A percentile compares a stretch with the other conserved stretches of the same genome.
phyloP scores from a whole-genome alignment of 2,888 invertebrate genomes.

The Germaria angustata region DNA sequence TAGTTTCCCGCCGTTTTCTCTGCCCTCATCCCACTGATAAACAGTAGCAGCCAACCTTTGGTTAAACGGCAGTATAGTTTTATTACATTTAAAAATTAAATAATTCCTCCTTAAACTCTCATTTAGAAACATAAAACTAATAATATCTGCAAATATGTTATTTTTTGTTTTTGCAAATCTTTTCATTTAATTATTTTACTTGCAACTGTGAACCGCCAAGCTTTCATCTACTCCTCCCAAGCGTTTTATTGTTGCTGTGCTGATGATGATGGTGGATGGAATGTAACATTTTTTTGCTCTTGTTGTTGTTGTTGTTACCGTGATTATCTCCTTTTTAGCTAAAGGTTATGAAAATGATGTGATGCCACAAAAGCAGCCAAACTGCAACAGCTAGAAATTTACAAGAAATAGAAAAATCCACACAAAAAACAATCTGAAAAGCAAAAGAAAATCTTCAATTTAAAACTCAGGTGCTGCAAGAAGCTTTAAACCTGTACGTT shows the following conservation, averaged over 20 bases:
- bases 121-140: neutral
- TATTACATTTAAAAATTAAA: neutral
- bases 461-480: conserved; percentile 30
- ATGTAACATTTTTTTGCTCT: neutral
- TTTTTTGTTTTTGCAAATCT: conserved; percentile 8
- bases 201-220: conserved; percentile 23
- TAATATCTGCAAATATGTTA: neutral
- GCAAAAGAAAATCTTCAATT: conserved; percentile 30
- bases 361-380: conserved; percentile 21
- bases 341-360: conserved; percentile 50
- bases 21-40: too few species aligned
- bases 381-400: conserved; percentile 9
- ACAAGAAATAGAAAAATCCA: conserved; percentile 24
- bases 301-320: conserved; percentile 25
- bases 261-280: conserved; percentile 31
- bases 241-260: neutral
- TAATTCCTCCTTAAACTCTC: neutral
- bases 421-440: neutral
- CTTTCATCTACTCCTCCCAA: conserved; percentile 29
- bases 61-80: neutral
- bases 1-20: too few species aligned
- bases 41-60: neutral
- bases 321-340: conserved; percentile 56
- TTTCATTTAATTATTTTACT: conserved; percentile 48
- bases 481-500: neutral